Conservation (phyloP, 2,113 vertebrate genomes). For the Melanerpes formicivorus region DNA sequence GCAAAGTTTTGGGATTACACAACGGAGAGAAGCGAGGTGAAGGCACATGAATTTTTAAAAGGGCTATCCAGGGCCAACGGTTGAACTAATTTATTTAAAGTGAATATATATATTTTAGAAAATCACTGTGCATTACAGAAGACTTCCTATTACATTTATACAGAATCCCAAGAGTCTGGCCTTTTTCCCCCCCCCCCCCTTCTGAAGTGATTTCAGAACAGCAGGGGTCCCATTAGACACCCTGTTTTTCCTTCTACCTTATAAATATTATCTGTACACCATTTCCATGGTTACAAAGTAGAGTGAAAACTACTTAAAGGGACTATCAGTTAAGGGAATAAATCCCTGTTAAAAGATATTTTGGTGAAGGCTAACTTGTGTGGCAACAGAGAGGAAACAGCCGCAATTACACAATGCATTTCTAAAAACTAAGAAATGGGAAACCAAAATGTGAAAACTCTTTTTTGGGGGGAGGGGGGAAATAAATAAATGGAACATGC, state of each 20-base stretch:
- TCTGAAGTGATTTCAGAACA: constrained; percentile 70
- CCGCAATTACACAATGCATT: constrained; percentile 32
- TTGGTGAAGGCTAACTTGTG: constrained; percentile 2
- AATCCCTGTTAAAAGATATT: constrained; percentile 52
- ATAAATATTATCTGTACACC: constrained; percentile 71
- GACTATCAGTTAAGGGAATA: constrained; percentile 67
- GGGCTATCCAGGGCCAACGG: background rate
- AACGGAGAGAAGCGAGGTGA: background rate
- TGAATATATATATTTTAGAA: constrained; percentile 61
- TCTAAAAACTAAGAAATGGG: constrained; percentile 26
- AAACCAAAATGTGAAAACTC: constrained; percentile 1
- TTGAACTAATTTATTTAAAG: constrained; percentile 59
- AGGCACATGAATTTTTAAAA: background rate
- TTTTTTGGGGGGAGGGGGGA: background rate
- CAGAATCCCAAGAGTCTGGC: constrained; percentile 61
- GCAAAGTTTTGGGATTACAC: background rate
- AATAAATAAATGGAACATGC: constrained; percentile 5
- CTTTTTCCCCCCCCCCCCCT: background rate
- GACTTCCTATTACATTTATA: constrained; percentile 59
- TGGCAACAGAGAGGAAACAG: constrained; percentile 28
- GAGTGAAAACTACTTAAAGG: constrained; percentile 70
- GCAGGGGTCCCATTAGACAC: constrained; percentile 70
- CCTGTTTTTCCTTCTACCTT: constrained; percentile 72
- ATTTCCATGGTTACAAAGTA: constrained; percentile 76
- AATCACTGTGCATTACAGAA: constrained; percentile 63